Conservation (phyloP, 2,888 invertebrate species). For the Hypomecis punctinalis region DNA sequence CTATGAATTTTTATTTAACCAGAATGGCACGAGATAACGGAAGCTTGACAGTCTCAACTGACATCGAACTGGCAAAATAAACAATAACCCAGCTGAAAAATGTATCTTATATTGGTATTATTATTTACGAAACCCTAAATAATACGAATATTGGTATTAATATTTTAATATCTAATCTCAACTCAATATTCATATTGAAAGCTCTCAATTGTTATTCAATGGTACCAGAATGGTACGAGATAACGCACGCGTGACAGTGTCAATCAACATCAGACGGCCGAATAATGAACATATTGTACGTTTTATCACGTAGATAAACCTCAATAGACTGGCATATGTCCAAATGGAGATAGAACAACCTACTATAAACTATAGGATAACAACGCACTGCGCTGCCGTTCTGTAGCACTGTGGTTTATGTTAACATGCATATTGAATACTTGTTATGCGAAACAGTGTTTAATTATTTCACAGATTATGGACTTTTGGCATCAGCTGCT, state of each 20-base stretch:
- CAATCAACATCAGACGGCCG: constrained; percentile 31
- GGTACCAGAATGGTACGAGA: constrained; percentile 5
- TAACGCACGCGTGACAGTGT: constrained; percentile 23
- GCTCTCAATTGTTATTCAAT: constrained; percentile 14
- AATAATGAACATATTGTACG: constrained; percentile 32
- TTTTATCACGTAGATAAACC: constrained; percentile 40
- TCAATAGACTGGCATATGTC: constrained; percentile 50
- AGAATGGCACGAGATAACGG: too few species aligned
- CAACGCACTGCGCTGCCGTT: neutral
- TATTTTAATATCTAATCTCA: neutral
- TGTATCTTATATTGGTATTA: too few species aligned
- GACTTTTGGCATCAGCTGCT: too few species aligned
- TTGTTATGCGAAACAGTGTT: too few species aligned
- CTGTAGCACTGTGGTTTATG: constrained; percentile 4
- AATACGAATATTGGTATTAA: too few species aligned
- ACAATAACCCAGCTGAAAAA: too few species aligned
- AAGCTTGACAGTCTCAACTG: too few species aligned
- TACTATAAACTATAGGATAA: constrained; percentile 5
- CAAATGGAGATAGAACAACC: constrained; percentile 41
- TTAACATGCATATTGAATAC: neutral
- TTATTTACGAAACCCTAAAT: too few species aligned
- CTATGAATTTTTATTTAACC: too few species aligned
- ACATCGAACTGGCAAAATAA: too few species aligned
- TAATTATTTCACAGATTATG: too few species aligned
- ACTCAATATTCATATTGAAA: neutral